phyloP scores from a whole-genome alignment of 1,140 invertebrate genomes.

The Spodoptera litura region DNA sequence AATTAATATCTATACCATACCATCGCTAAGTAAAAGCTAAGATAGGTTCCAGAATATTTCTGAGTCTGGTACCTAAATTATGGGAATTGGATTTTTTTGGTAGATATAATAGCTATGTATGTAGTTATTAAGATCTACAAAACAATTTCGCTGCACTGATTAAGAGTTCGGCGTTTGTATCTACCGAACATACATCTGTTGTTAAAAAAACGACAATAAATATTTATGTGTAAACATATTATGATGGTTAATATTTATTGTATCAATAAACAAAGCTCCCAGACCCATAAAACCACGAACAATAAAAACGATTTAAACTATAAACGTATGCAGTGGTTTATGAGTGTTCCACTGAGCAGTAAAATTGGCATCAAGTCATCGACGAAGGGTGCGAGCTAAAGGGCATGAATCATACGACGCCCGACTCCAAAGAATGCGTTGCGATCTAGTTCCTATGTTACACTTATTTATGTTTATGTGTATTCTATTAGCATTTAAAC shows the following conservation, averaged over 20 bases:
- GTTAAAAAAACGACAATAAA: no score
- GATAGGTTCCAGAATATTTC: no score
- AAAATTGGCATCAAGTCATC: conserved; percentile 58
- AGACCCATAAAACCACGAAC: conserved; percentile 39
- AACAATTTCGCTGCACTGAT: no score
- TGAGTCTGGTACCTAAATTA: no score
- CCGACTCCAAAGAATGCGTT: conserved; percentile 13
- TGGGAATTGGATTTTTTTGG: no score
- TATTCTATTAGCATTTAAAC: conserved; percentile 13
- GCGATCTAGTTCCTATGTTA: conserved; percentile 15
- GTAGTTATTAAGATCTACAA: no score
- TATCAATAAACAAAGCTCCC: conserved; percentile 55
- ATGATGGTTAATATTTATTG: conserved; percentile 36
- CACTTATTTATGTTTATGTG: background rate
- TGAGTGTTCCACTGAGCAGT: conserved; percentile 55
- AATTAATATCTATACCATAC: no score
- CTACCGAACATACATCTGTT: no score
- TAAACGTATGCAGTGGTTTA: conserved; percentile 58
- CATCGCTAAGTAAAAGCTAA: no score
- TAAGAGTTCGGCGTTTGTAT: no score
- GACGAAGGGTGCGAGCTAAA: conserved; percentile 29
- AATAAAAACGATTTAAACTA: conserved; percentile 48
- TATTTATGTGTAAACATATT: background rate
- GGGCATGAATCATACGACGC: conserved; percentile 37
- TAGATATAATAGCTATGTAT: no score